Base-by-base conservation (phyloP, 1,140 invertebrate species). In the Panagrolaimus sp. region DNA sequence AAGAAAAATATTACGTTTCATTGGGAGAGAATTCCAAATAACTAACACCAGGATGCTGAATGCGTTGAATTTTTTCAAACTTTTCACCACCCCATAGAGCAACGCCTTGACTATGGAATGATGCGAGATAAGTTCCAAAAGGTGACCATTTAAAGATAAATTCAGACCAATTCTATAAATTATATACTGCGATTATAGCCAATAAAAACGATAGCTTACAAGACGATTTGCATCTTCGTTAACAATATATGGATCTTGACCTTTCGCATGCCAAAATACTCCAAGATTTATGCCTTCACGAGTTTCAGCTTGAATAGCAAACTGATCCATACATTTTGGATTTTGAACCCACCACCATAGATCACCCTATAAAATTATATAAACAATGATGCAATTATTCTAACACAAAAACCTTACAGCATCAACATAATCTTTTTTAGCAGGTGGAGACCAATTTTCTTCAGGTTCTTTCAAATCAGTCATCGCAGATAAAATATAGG, bases 1-100 rank as follows among this genome's bases (percentile, higher is more conserved):
- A 48, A 48, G 5, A 23, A 1, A 67, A 20, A 68, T 57, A 27
- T 46, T 45, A 48, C 48, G 38, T 62, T 87, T 99, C 96, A 85
- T 91, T 91, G 0, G 96, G 95, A 48, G 95, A 98, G 83, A 97
- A 98, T 75, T 96, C 95, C 67, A 98, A 92, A 72, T 92, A 93
- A 76, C 94, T 91, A 1, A 96, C 96, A 75, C 90, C 89, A 1
- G 88, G 86, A 83, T 98, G 96, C 68, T 87, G 88, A 83, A 97
- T 98, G 78, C 90, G 90, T 80, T 91, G 90, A 71, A 96, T 90
- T 83, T 95, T 91, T 9, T 88, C 87, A 85, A 96, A 98, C 72
- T 91, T 89, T 43, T 92, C 90, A 0, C 95, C 94, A 62, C 92
- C 95, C 96, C 96, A 99, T 23, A 99, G 85, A 0, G 92, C 93